Conservation (phyloP, 2,113 vertebrate species). For the Pollimyrus isidori region DNA sequence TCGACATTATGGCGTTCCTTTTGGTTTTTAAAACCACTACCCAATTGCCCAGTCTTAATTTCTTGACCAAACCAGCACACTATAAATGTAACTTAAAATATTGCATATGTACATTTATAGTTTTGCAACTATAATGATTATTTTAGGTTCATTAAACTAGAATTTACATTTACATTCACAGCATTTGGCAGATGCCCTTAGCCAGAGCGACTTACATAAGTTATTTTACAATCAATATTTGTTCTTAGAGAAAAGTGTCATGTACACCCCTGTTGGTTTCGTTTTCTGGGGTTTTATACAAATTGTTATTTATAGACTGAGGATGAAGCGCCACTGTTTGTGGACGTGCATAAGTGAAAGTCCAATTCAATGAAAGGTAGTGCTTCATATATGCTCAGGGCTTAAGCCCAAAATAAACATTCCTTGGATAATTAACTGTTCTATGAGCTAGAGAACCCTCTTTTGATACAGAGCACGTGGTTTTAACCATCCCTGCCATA, state of each 20-base stretch:
- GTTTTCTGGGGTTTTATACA: not conserved
- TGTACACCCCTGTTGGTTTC: not conserved
- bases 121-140: not conserved
- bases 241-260: not conserved
- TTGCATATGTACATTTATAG: not conserved
- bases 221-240: not conserved
- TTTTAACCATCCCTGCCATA: not conserved
- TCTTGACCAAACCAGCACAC: not conserved
- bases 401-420: not conserved
- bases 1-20: not conserved
- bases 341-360: not conserved
- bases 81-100: not conserved
- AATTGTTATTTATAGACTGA: not conserved
- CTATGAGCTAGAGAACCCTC: not conserved
- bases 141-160: not conserved
- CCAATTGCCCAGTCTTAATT: not conserved
- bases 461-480: not conserved
- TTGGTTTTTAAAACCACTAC: not conserved
- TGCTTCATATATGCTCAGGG: not conserved
- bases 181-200: too few relatives aligned
- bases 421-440: not conserved
- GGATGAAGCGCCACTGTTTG: not conserved
- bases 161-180: too few relatives aligned
- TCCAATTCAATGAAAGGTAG: not conserved
- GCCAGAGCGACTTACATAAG: too few relatives aligned